Evolutionary conservation across 2,888 invertebrate species (phyloP).

Genomic region (Ernsta delagoae): DNA sequence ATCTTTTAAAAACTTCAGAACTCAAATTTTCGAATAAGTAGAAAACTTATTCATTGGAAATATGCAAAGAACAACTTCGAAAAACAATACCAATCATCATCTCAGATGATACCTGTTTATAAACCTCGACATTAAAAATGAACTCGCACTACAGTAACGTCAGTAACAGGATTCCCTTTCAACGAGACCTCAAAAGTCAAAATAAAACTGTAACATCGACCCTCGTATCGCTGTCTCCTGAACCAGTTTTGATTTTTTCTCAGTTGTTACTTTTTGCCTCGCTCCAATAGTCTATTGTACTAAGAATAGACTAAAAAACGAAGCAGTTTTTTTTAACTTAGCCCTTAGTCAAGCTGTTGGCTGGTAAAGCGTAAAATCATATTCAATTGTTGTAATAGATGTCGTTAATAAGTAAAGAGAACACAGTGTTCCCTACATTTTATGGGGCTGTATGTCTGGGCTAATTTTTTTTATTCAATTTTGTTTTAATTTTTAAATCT

Average conservation of each 20-base stretch:
- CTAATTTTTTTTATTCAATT: neutral
- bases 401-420: neutral
- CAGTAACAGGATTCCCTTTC: slow-evolving; percentile 22
- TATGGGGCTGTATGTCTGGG: neutral
- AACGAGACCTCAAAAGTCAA: slow-evolving; percentile 35
- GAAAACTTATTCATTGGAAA: no score
- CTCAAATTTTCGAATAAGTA: no score
- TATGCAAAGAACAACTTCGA: no score
- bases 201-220: slow-evolving; percentile 34
- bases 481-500: neutral
- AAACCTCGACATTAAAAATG: slow-evolving; percentile 4
- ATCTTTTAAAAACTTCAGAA: no score
- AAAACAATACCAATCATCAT: no score
- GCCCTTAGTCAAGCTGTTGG: slow-evolving; percentile 4
- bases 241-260: slow-evolving; percentile 42
- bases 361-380: slow-evolving; percentile 11
- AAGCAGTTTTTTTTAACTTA: slow-evolving; percentile 18
- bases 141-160: neutral
- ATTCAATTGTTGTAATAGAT: slow-evolving; percentile 25
- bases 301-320: slow-evolving; percentile 36
- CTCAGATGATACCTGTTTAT: no score
- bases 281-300: slow-evolving; percentile 29
- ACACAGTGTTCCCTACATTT: neutral
- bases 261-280: neutral
- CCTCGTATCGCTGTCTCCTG: slow-evolving; percentile 34